phyloP scores from a whole-genome alignment of 2,113 vertebrate genomes.

The Sylvia atricapilla region DNA sequence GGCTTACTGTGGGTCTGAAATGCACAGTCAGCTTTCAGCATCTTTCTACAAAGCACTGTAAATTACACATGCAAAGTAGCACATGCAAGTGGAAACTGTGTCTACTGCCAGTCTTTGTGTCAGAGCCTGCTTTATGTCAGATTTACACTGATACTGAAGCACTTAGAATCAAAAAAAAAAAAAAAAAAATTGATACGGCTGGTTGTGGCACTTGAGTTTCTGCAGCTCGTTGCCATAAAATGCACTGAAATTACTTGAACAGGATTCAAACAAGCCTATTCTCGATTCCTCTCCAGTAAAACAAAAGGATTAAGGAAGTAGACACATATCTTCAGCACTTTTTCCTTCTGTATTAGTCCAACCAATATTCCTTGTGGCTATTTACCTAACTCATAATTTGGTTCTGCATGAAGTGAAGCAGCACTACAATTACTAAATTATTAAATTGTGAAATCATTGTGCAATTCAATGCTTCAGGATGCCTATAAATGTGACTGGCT shows the following conservation, averaged over 20 bases:
- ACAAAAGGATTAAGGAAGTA: accelerated
- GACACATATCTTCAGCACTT: background rate
- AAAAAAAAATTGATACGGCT: background rate
- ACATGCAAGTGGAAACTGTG: background rate
- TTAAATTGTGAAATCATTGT: background rate
- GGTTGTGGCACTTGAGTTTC: background rate
- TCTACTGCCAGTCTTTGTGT: background rate
- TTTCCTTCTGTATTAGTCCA: background rate
- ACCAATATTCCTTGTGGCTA: background rate
- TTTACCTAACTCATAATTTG: background rate
- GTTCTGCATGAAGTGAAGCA: background rate
- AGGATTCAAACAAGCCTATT: background rate
- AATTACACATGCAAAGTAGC: background rate
- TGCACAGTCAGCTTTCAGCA: background rate
- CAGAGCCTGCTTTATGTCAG: background rate
- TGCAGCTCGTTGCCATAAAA: background rate
- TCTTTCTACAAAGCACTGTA: background rate
- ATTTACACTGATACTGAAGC: background rate
- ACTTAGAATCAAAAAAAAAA: background rate
- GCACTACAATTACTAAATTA: background rate
- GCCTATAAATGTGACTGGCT: background rate
- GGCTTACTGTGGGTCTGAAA: background rate
- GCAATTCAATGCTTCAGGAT: background rate
- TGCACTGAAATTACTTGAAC: background rate
- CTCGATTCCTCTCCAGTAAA: background rate